Percentiles rank a stretch among this genome's conserved stretches.
Conservation (phyloP, 2,797 vertebrate genomes). For the Coreius guichenoti region DNA sequence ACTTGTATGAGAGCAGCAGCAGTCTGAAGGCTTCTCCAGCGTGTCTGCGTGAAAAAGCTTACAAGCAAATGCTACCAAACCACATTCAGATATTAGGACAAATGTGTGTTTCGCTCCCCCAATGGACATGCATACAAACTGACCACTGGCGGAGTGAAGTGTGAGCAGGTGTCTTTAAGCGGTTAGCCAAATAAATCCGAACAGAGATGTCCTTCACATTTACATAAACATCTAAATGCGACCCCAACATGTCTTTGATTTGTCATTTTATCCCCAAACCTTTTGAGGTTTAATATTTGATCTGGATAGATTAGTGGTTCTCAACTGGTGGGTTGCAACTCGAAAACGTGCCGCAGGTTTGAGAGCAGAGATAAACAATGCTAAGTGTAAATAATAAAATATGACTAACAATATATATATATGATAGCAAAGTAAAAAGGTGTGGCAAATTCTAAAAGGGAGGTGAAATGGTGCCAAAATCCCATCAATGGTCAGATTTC, state of each 20-base stretch:
- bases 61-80: not conserved
- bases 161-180: slow-evolving; percentile 5
- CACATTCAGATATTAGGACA: not conserved
- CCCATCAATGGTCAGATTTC: not conserved
- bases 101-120: not conserved
- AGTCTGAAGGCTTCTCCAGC: slow-evolving; percentile 10
- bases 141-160: not conserved
- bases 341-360: not conserved
- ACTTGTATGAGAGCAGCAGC: slow-evolving; percentile 43
- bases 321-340: not conserved
- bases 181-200: not conserved
- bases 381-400: not conserved
- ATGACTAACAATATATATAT: not conserved
- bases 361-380: not conserved
- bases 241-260: not conserved
- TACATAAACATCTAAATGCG: not conserved
- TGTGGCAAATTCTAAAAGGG: not conserved
- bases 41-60: not conserved
- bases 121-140: not conserved
- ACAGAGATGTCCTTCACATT: not conserved
- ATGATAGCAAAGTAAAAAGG: slow-evolving; percentile 6
- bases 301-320: not conserved
- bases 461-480: not conserved
- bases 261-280: not conserved
- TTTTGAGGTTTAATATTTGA: not conserved